Conservation (phyloP, 2,888 invertebrate species). For the Leptinotarsa rubiginosa region DNA sequence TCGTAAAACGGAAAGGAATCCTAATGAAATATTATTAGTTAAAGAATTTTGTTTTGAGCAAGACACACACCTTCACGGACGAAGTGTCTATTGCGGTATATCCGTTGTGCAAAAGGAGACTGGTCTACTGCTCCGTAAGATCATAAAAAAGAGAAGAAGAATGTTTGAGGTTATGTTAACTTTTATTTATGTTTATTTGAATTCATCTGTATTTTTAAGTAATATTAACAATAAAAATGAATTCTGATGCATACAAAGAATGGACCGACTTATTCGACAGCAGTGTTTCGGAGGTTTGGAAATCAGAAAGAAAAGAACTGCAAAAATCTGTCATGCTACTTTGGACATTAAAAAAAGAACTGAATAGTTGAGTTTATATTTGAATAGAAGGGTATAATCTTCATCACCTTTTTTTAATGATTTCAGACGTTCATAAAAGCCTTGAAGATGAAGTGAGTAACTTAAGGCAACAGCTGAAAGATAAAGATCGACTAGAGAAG, state of each 20-base stretch:
- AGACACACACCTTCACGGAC: too few relatives aligned
- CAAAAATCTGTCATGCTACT: conserved; percentile 48
- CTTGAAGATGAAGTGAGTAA: conserved; percentile 36
- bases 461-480: conserved; percentile 36
- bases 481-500: conserved; percentile 36
- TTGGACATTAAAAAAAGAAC: conserved; percentile 49
- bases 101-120: too few relatives aligned
- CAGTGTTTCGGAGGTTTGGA: conserved; percentile 45
- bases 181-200: too few relatives aligned
- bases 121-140: too few relatives aligned
- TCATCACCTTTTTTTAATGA: conserved; percentile 19
- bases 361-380: conserved; percentile 43
- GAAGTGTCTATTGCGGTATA: too few relatives aligned
- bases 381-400: not conserved
- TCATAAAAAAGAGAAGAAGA: too few relatives aligned
- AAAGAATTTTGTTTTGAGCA: too few relatives aligned
- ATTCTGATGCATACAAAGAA: conserved; percentile 39
- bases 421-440: conserved; percentile 40
- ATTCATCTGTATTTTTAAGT: not conserved
- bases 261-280: conserved; percentile 52
- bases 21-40: too few relatives aligned
- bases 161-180: too few relatives aligned
- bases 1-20: too few relatives aligned
- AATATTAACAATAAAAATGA: conserved; percentile 19
- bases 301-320: conserved; percentile 47